These are phyloP conservation scores for Oenanthe melanoleuca DNA, from an alignment of 2,113 vertebrate species.

Conservation along the genomic window DNA sequence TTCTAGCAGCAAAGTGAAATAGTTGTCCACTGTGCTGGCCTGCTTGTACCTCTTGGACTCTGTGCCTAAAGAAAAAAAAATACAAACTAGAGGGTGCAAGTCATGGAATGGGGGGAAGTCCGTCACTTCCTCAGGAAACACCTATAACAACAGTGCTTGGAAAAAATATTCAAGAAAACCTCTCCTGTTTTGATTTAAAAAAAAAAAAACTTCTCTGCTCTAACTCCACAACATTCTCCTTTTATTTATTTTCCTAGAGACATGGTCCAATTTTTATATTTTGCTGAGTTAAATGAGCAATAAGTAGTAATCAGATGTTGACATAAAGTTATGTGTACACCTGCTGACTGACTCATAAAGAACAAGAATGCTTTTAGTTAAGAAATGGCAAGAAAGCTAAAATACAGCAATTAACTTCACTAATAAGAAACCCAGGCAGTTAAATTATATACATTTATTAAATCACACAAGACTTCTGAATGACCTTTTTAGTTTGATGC, in stretches of 20 bases:
- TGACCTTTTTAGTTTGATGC: conserved; percentile 50
- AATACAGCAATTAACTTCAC: conserved; percentile 16
- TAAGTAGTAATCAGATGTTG: conserved; percentile 61
- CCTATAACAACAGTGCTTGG: conserved; percentile 69
- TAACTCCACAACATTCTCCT: conserved; percentile 20
- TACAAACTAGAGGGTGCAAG: conserved; percentile 15
- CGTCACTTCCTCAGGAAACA: conserved; percentile 70
- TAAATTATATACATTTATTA: conserved; percentile 35
- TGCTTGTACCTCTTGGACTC: neutral
- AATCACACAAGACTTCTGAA: conserved; percentile 40
- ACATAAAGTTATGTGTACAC: conserved; percentile 60
- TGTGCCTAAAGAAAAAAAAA: neutral
- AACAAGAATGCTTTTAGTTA: conserved; percentile 55
- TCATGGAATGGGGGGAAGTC: neutral
- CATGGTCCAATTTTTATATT: conserved; percentile 32
- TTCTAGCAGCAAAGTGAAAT: conserved; percentile 21
- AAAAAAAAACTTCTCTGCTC: neutral
- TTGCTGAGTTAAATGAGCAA: conserved; percentile 55
- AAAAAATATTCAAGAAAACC: conserved; percentile 57
- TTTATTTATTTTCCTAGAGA: conserved; percentile 63
- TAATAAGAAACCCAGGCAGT: conserved; percentile 40
- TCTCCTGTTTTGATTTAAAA: conserved; percentile 29
- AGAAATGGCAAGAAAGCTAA: conserved; percentile 36
- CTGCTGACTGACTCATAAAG: conserved; percentile 62
- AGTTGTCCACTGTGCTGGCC: conserved; percentile 17